A percentile compares a stretch with the other conserved stretches of the same genome.
These are phyloP conservation scores for Cricetomys ansorgei DNA, from an alignment of 2,113 vertebrate species.

Conservation along the genomic window DNA sequence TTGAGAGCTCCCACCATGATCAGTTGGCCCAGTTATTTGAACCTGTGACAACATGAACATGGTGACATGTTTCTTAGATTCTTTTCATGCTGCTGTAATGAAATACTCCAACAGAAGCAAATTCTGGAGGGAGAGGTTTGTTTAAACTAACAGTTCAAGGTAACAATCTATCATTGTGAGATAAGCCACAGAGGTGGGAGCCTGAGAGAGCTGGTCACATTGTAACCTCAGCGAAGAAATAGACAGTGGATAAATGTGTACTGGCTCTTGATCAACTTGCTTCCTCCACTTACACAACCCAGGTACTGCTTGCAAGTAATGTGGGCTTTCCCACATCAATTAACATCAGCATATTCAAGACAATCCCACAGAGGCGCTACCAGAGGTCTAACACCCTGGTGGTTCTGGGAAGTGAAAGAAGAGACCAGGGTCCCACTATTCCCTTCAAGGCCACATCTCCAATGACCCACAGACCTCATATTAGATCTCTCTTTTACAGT, in stretches of 20 bases:
- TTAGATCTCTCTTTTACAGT: not conserved
- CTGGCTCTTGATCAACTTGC: not conserved
- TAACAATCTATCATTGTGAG: not conserved
- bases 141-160: not conserved
- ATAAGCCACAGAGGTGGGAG: not conserved
- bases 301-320: not conserved
- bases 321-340: not conserved
- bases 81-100: not conserved
- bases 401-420: not conserved
- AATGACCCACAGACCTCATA: not conserved
- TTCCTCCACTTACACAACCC: not conserved
- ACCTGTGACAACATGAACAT: not conserved
- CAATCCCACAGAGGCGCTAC: not conserved
- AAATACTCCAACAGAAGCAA: not conserved
- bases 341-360: not conserved
- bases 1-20: not conserved
- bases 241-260: no score
- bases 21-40: not conserved
- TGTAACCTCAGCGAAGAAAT: not conserved
- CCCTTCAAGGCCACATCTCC: not conserved
- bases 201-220: no score
- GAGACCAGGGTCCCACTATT: not conserved
- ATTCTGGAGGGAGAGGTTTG: not conserved
- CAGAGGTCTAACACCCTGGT: not conserved
- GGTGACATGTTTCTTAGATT: not conserved